Base-by-base conservation (phyloP, 2,888 invertebrate species). In the Melieria omissa region DNA sequence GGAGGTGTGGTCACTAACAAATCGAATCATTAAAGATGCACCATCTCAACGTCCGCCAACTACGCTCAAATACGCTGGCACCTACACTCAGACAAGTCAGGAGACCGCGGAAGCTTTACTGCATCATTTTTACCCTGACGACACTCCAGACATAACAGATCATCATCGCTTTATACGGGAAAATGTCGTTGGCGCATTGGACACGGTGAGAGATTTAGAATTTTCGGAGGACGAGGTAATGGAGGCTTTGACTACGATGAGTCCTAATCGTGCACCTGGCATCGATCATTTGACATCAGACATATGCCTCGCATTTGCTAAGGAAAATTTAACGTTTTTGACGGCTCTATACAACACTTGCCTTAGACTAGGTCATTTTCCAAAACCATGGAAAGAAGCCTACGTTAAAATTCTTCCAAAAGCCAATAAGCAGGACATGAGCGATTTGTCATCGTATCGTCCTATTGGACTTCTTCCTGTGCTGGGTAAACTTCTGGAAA, bases 301-400 rank as follows among this genome's bases (percentile, higher is more conserved):
- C 44, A 60, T 60, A 42, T 60, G 60, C 14, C 44, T 58, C 57
- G 7, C 3, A 10, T 12, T 42, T 29, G 16, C 16, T 6, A 42
- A 60, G 4, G 42, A 42, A 10, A 14, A 60, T 42, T 16, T 16
- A 42, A 60, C 42, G 4, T n/a, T 60, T 5, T 6, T 41, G 8
- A 60, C 6, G 5, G 44, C 9, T 0, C 0, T 42, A 42, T 42
- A 60, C 9, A 60, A 60, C 29, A n/a, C 6, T 5, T 60, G 60
- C 42, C 8, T 10, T 14, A 7, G 6, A 42, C 41, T 60, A 42
- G 60, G 60, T 5, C 12, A 60, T n/a, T 60, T 60, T 5, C 42
- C 60, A 14, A 58, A 58, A 29, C 10, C 41, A 42, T 42, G 60
- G 60, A 60, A 60, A 42, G 42, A 60, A n/a, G 60, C n/a, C 29